These are phyloP conservation scores for Gymnopithys bicolor DNA, from an alignment of 2,797 vertebrate species.

Conservation along the genomic window DNA sequence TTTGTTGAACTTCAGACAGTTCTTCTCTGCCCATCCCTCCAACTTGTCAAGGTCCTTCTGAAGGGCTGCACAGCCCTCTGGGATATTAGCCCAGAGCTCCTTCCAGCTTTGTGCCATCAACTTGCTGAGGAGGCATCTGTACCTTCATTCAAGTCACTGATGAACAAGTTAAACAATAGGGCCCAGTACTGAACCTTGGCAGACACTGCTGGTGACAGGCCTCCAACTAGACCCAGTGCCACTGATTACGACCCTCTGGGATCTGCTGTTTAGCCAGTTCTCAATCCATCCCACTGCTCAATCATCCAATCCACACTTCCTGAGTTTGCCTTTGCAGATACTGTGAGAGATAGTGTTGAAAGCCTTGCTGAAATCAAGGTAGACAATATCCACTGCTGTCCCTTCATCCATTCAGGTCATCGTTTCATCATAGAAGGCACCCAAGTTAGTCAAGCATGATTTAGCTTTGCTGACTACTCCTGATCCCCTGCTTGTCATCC, in stretches of 20 bases:
- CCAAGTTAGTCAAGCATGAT: neutral
- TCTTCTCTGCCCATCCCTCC: too few species aligned
- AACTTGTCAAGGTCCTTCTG: neutral
- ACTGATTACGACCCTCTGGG: neutral
- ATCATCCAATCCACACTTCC: neutral
- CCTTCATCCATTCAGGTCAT: neutral
- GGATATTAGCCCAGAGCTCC: neutral
- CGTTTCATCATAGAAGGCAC: neutral
- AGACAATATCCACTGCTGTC: neutral
- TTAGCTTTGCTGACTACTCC: neutral
- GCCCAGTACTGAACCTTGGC: neutral
- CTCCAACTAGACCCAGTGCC: neutral
- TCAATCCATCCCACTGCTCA: neutral
- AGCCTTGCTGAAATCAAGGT: neutral
- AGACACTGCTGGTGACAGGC: neutral
- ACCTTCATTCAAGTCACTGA: neutral
- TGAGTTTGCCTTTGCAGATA: neutral
- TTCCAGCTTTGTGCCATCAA: neutral
- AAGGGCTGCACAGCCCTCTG: neutral
- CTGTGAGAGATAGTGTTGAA: neutral
- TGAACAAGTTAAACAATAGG: neutral
- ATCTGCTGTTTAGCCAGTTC: neutral
- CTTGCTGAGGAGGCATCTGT: neutral
- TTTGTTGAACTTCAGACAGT: too few species aligned
- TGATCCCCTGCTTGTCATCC: neutral